Percentiles rank a stretch among this genome's conserved stretches.
These are phyloP conservation scores for Heliconius ethilla DNA, from an alignment of 2,888 invertebrate genomes.

Conservation along the genomic window DNA sequence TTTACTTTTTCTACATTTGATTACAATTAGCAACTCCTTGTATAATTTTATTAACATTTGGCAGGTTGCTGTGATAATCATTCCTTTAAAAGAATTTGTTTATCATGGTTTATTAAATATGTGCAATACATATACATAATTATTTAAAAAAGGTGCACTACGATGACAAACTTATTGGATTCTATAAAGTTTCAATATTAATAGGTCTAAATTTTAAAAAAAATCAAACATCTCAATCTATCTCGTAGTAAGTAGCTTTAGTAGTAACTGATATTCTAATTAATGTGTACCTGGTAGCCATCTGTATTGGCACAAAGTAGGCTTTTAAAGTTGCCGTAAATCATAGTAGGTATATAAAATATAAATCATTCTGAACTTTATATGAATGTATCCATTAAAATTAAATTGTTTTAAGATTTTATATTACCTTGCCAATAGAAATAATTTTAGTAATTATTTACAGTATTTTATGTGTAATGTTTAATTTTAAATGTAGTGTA, in stretches of 20 bases:
- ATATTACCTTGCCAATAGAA: slow-evolving; percentile 37
- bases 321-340: slow-evolving; percentile 53
- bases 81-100: slow-evolving; percentile 10
- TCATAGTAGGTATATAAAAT: slow-evolving; percentile 24
- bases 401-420: slow-evolving; percentile 2
- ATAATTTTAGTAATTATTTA: slow-evolving; percentile 29
- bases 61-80: slow-evolving; percentile 47
- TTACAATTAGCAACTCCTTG: neutral
- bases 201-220: slow-evolving; percentile 9
- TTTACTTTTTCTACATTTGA: neutral
- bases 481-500: slow-evolving; percentile 25
- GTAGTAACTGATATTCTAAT: slow-evolving; percentile 51
- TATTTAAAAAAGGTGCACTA: slow-evolving; percentile 7
- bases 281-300: slow-evolving; percentile 59
- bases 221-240: slow-evolving; percentile 6
- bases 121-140: slow-evolving; percentile 4
- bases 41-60: slow-evolving; percentile 4
- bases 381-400: slow-evolving; percentile 22
- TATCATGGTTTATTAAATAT: slow-evolving; percentile 4
- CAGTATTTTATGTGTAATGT: slow-evolving; percentile 33
- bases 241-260: slow-evolving; percentile 44
- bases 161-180: neutral
- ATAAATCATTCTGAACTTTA: slow-evolving; percentile 27
- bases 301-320: slow-evolving; percentile 55
- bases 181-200: slow-evolving; percentile 2